A percentile compares a stretch with the other conserved stretches of the same genome.
Conservation (phyloP, 2,797 vertebrate species). For the Brotula barbata region DNA sequence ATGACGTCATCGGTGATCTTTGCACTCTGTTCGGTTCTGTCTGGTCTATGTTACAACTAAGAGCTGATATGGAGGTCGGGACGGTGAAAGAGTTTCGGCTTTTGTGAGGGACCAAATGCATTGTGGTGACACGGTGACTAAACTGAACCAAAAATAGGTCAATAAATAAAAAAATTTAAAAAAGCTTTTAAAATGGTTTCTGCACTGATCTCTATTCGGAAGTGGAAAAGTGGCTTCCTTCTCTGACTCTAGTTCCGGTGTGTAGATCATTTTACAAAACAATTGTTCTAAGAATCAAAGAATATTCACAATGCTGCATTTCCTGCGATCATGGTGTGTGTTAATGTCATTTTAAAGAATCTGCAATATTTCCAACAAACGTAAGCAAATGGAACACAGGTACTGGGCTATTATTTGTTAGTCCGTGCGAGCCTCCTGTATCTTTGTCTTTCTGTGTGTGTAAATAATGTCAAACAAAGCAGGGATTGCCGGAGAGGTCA, state of each 20-base stretch:
- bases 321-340: slow-evolving; percentile 5
- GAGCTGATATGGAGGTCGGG: background rate
- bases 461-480: slow-evolving; percentile 58
- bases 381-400: slow-evolving; percentile 28
- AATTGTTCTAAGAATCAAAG: background rate
- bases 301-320: background rate
- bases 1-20: no score
- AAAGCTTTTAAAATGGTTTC: no score
- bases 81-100: slow-evolving; percentile 8
- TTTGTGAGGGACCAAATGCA: no score
- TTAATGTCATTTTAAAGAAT: slow-evolving; percentile 1
- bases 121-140: no score
- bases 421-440: slow-evolving; percentile 2
- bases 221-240: background rate
- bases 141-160: no score
- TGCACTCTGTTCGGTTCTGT: slow-evolving; percentile 9
- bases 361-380: slow-evolving; percentile 14
- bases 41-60: slow-evolving; percentile 3
- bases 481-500: slow-evolving; percentile 7
- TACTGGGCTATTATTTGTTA: slow-evolving; percentile 20
- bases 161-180: no score
- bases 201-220: background rate
- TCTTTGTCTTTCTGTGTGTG: slow-evolving; percentile 29
- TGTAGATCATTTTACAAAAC: no score
- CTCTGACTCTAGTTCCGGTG: background rate